A percentile compares a stretch with the other conserved stretches of the same genome.
Conservation (phyloP, 1,140 invertebrate species). For the Pseudomyrmex flavicornis region DNA sequence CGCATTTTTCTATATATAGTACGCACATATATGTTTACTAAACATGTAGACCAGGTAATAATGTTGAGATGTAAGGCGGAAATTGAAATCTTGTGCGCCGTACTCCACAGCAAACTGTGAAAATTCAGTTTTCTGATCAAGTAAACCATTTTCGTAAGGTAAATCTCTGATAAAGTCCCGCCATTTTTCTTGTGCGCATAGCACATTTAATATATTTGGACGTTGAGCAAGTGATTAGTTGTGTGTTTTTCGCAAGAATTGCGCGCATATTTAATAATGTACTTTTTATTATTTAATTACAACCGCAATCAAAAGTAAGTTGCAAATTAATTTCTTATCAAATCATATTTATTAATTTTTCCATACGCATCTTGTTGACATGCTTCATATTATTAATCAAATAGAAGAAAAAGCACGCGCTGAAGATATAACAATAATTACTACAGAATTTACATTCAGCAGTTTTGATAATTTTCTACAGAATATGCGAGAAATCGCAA, state of each 20-base stretch:
- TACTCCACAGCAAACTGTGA: constrained; percentile 35
- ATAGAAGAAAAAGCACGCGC: not conserved
- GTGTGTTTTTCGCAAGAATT: too few species aligned
- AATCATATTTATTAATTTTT: too few species aligned
- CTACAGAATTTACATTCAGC: constrained; percentile 27
- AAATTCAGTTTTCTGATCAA: constrained; percentile 58
- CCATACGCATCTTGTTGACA: not conserved
- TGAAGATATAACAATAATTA: constrained; percentile 27
- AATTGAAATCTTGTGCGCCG: constrained; percentile 55
- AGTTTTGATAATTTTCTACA: constrained; percentile 37
- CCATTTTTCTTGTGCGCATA: constrained; percentile 1
- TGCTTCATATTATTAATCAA: constrained; percentile 17
- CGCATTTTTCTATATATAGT: not conserved
- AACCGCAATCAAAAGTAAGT: too few species aligned
- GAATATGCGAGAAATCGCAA: constrained; percentile 26
- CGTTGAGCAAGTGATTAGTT: not conserved
- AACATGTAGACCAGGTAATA: constrained; percentile 42
- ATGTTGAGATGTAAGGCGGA: constrained; percentile 46
- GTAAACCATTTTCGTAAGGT: constrained; percentile 39
- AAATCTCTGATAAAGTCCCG: constrained; percentile 30
- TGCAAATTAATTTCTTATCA: too few species aligned
- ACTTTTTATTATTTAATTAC: too few species aligned
- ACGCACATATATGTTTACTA: constrained; percentile 24
- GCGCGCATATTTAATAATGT: too few species aligned
- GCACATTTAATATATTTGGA: constrained; percentile 16